Base-by-base conservation (phyloP, 2,797 vertebrate species). In the Oreortyx pictus region DNA sequence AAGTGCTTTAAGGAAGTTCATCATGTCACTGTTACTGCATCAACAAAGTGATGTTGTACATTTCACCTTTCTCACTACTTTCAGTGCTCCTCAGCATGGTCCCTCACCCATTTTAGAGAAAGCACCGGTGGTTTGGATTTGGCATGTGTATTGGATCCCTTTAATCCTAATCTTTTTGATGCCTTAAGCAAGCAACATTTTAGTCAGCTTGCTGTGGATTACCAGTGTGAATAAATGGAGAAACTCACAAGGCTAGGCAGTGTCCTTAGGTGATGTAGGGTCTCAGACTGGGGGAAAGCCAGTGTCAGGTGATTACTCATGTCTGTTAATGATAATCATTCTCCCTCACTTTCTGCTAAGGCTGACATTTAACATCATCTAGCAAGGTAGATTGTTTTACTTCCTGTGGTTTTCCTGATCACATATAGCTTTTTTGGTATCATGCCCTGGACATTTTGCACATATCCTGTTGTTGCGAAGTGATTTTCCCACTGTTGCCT, bases 351-450 rank as follows among this genome's bases (percentile, higher is more conserved):
- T 89, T 92, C 76, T 94, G 77, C 71, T 74, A 76, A 91, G 39
- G 47, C 44, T 92, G 80, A 74, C 60, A 82, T 67, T 93, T 86
- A 91, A 78, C 64, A 52, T 91, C 89, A 77, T 87, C 70, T 82
- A 93, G 82, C 44, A 67, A 88, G 95, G 91, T 91, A 91, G 78
- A 76, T 90, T 95, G 60, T 92, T 92, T 92, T 67, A 64, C 72
- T 96, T 95, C 86, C 94, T 90, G 86, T 79, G 77, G 41, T 82
- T 93, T 92, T 96, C 91, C 93, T 93, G 78, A 71, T 90, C 3
- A 15, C 61, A 50, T 59, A 71, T 35, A 86, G 57, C 27, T 68
- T 67, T 92, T 83, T 93, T 96, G 90, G 91, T 91, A 86, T 67
- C 71, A 46, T 85, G 86, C 83, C 94, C 88, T 93, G 93, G 74